phyloP scores from a whole-genome alignment of 2,113 vertebrate genomes.

The Motacilla alba region DNA sequence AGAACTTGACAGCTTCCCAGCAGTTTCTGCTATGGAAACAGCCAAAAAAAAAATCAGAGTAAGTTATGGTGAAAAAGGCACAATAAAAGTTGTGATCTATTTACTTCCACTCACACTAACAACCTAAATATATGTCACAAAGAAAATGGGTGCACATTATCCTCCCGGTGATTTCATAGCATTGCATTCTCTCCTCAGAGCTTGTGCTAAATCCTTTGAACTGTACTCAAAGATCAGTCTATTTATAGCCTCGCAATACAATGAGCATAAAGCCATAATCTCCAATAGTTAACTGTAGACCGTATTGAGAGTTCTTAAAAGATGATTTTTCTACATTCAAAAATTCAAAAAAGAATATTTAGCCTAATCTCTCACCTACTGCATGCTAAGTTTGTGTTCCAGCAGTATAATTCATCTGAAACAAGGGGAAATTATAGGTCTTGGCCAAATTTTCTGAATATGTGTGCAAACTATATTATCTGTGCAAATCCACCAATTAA shows the following conservation, averaged over 20 bases:
- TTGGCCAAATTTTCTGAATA: neutral
- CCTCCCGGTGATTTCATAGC: neutral
- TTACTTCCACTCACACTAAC: neutral
- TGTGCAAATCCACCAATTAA: neutral
- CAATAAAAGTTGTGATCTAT: neutral
- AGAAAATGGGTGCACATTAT: neutral
- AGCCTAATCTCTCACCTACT: neutral
- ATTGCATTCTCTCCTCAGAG: fast-evolving
- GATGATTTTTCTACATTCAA: neutral
- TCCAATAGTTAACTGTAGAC: neutral
- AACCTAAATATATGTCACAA: neutral
- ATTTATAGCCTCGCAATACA: slow-evolving; percentile 1
- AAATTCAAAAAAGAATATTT: neutral
- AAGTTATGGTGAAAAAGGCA: neutral
- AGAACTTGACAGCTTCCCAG: neutral
- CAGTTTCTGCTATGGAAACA: neutral
- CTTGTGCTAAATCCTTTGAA: neutral
- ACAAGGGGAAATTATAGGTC: neutral
- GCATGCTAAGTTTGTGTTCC: neutral
- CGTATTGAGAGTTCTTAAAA: neutral
- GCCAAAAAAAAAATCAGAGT: neutral
- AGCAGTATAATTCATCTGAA: neutral
- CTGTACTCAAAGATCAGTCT: neutral
- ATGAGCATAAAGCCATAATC: neutral
- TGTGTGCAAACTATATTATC: neutral